Evolutionary conservation across 1,140 invertebrate genomes (phyloP), one percentile per base, ranked within the genome.

Genomic region (Drosophila ironensis): DNA sequence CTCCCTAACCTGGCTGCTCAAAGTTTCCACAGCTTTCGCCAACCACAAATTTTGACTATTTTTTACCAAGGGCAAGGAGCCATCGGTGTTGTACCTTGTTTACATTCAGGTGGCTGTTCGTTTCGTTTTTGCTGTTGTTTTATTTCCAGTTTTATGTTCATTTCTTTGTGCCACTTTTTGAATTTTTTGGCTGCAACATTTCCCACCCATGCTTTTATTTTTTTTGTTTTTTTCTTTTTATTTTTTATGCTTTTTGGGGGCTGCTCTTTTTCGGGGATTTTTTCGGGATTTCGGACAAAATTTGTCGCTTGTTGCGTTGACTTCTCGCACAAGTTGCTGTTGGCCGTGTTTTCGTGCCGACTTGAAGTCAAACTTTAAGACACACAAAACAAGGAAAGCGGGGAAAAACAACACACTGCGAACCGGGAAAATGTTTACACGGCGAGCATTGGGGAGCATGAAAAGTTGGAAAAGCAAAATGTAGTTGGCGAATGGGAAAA

Each of bases 61-160:
- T n/a, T n/a, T n/a, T n/a, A n/a, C n/a, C n/a, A n/a, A n/a, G n/a
- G n/a, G n/a, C n/a, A n/a, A n/a, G n/a, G n/a, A n/a, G n/a, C n/a
- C n/a, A n/a, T n/a, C n/a, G n/a, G n/a, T n/a, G n/a, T n/a, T n/a
- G n/a, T n/a, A n/a, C n/a, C n/a, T n/a, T n/a, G n/a, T n/a, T n/a
- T n/a, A n/a, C n/a, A n/a, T n/a, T n/a, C n/a, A n/a, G n/a, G n/a
- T n/a, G n/a, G n/a, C n/a, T n/a, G n/a, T n/a, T n/a, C n/a, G 6
- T 24, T 17, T 54, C 46, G 48, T 48, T 73, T 37, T 46, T 70
- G 57, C 45, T 38, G 54, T 81, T 71, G 66, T 73, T 75, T 71
- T n/a, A 53, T 48, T 41, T 40, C 71, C 81, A 69, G 75, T 81
- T 80, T 73, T 51, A 63, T 54, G 64, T 27, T 57, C 35, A 38